Evolutionary conservation across 2,113 vertebrate genomes (phyloP), one percentile per base, ranked within the genome.

Genomic region (Lamprotornis superbus): DNA sequence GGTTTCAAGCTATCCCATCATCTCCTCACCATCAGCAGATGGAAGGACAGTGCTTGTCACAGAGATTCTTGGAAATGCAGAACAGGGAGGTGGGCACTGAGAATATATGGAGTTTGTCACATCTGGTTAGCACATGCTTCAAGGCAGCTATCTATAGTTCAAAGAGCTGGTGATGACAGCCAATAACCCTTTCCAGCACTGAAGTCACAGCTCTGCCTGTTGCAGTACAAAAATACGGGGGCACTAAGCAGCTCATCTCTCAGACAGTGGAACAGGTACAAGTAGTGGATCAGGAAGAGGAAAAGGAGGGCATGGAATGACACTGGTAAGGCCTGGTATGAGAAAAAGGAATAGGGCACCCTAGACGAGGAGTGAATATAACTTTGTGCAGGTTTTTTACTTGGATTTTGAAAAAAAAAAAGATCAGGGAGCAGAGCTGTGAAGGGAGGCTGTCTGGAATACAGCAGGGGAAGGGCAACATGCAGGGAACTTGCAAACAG

Each of bases 91-190:
- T 39, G 39, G 47, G 52, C 56, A 77, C 33, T 0, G 0, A 49
- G 64, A 50, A 35, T 77, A 57, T 17, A 16, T 19, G 47, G 55
- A 39, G 35, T 59, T 60, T 52, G 42, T 85, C 0, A 2, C 65
- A 56, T 82, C 74, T 87, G 87, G 18, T 47, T 82, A 91, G 44
- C 74, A 63, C 39, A 52, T 75, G 81, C 74, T 87, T 59, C 60
- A 55, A 28, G 78, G 60, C 73, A 78, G 64, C 93, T 96, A 61
- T 91, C 68, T 89, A 12, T 81, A 95, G 73, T 78, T 94, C 84
- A 95, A 52, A 95, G 81, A 75, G 57, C 47, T 94, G 60, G 5
- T n/a, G 30, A 4, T 84, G 60, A 60, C 30, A 78, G 81, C 56
- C 61, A 71, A 7, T 74, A 87, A 49, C 28, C 50, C 44, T 87